Percentiles rank a stretch among this genome's conserved stretches.
phyloP scores from a whole-genome alignment of 2,113 vertebrate species.

The Tapirus terrestris region DNA sequence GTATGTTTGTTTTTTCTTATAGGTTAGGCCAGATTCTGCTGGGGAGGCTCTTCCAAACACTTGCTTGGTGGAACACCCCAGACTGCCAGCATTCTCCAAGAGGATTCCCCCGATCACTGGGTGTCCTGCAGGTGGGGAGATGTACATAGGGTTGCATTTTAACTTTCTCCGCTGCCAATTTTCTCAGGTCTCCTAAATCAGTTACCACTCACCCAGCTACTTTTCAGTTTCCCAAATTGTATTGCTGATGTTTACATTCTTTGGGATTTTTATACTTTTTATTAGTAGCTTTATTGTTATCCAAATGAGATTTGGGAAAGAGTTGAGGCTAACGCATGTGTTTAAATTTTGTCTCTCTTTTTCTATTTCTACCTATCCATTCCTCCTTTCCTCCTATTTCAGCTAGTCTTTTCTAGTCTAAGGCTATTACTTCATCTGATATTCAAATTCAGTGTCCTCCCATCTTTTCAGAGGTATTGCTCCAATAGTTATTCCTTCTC shows the following conservation, averaged over 20 bases:
- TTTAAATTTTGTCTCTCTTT: neutral
- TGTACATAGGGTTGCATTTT: neutral
- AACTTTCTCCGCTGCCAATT: neutral
- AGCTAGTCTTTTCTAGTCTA: neutral
- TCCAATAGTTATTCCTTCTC: neutral
- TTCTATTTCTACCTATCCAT: neutral
- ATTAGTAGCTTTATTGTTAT: neutral
- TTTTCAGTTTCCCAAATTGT: neutral
- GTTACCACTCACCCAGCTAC: too few species aligned
- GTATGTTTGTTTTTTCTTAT: neutral
- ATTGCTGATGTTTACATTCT: neutral
- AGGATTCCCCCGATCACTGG: neutral
- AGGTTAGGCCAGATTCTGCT: neutral
- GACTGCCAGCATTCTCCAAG: neutral
- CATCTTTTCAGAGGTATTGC: neutral
- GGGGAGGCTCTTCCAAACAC: neutral
- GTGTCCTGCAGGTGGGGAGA: neutral
- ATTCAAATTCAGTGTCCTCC: neutral
- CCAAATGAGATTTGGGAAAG: neutral
- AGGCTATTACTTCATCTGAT: neutral
- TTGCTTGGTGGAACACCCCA: neutral
- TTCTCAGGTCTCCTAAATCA: neutral
- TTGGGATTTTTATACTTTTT: neutral
- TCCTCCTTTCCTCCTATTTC: neutral
- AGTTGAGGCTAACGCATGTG: neutral